Evolutionary conservation across 2,888 invertebrate genomes (phyloP).

Genomic region (Tupiocoris notatus): DNA sequence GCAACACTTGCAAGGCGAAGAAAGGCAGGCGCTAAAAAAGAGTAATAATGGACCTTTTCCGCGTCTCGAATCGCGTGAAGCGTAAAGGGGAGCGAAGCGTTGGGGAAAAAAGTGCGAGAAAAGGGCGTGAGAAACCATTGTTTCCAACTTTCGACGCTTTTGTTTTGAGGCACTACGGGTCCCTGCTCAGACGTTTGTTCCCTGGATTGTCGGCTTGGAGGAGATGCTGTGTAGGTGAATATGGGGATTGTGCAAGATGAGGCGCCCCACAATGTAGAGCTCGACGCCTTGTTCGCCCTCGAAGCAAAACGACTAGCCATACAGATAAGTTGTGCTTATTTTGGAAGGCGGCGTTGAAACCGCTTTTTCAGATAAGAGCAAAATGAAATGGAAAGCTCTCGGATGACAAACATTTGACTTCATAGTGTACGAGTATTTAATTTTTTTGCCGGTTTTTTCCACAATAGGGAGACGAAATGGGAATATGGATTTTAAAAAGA

Average conservation of each 20-base stretch:
- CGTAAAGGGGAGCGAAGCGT: neutral
- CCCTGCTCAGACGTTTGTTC: neutral
- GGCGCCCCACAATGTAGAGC: neutral
- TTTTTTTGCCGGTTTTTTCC: too few species aligned
- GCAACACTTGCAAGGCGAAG: neutral
- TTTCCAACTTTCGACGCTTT: conserved; percentile 2
- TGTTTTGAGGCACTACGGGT: neutral
- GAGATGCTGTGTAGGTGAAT: neutral
- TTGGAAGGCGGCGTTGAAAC: too few species aligned
- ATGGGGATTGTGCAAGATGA: neutral
- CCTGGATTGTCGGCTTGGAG: neutral
- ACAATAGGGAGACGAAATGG: too few species aligned
- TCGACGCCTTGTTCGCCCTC: too few species aligned
- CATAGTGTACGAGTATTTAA: too few species aligned
- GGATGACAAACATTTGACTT: too few species aligned
- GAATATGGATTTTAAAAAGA: too few species aligned
- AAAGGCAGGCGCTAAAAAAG: neutral
- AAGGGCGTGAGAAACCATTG: neutral
- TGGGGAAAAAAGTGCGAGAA: neutral
- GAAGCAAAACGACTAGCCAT: too few species aligned
- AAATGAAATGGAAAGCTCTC: too few species aligned
- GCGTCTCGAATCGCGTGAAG: neutral
- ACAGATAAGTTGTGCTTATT: too few species aligned
- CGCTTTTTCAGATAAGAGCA: too few species aligned
- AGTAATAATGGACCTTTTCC: conserved; percentile 5